Evolutionary conservation across 2,113 vertebrate genomes (phyloP).

Genomic region (Puntigrus tetrazona): DNA sequence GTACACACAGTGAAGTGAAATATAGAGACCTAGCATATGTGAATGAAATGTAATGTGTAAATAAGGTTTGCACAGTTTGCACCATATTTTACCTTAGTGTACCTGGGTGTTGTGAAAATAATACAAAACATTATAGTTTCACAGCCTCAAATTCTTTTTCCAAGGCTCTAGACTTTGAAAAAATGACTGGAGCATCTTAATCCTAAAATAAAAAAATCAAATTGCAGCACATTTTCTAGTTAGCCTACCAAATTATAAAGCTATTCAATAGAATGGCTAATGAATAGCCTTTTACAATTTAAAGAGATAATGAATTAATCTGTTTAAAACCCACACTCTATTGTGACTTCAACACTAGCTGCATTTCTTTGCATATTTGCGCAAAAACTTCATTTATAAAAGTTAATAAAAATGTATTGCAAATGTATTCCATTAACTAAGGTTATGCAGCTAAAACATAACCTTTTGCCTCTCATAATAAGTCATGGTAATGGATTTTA

Average conservation of each 20-base stretch:
- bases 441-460: too few relatives aligned
- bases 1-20: background rate
- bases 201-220: background rate
- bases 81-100: background rate
- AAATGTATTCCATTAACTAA: too few relatives aligned
- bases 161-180: background rate
- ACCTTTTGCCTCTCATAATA: too few relatives aligned
- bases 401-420: too few relatives aligned
- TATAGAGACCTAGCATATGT: background rate
- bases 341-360: background rate
- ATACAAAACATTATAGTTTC: background rate
- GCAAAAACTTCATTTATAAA: too few relatives aligned
- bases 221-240: background rate
- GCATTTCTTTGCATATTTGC: too few relatives aligned
- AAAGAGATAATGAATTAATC: background rate
- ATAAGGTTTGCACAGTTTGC: background rate
- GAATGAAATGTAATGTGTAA: background rate
- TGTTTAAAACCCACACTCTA: background rate
- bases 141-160: background rate
- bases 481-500: too few relatives aligned
- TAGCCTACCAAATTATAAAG: background rate
- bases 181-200: background rate
- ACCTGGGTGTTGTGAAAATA: background rate
- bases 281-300: background rate
- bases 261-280: background rate